These are phyloP conservation scores for Orientallactaga sibirica DNA, from an alignment of 2,797 vertebrate species.

Conservation along the genomic window DNA sequence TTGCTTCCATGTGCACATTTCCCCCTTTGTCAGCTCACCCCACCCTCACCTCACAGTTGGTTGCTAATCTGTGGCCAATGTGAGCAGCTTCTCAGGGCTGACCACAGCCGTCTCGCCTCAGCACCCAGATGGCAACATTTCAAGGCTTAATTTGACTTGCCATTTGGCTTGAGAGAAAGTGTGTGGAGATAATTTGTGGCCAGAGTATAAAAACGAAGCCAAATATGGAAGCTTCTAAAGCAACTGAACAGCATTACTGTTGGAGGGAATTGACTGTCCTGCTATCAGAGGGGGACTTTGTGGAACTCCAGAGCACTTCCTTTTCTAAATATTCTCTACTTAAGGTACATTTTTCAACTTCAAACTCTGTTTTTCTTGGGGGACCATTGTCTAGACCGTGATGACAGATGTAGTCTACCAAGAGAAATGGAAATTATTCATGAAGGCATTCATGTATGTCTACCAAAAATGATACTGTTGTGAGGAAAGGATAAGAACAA, in stretches of 20 bases:
- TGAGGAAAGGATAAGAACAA: not conserved
- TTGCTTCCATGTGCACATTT: conserved; percentile 41
- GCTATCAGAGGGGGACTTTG: not conserved
- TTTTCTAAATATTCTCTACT: conserved; percentile 50
- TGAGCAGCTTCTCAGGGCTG: not conserved
- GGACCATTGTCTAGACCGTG: not conserved
- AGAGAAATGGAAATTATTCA: conserved; percentile 20
- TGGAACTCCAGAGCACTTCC: not conserved
- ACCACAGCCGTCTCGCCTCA: not conserved
- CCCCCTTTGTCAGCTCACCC: conserved; percentile 14
- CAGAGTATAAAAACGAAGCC: not conserved
- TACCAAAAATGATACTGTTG: not conserved
- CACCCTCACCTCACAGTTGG: not conserved
- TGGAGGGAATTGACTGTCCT: not conserved
- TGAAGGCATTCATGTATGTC: not conserved
- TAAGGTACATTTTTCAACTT: not conserved
- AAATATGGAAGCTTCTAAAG: conserved; percentile 39
- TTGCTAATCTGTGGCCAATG: conserved; percentile 39
- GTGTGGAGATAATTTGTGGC: not conserved
- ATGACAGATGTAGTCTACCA: not conserved
- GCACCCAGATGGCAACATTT: not conserved
- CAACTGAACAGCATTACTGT: not conserved
- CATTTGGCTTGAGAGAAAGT: conserved; percentile 31
- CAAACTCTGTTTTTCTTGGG: not conserved
- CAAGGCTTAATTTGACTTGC: conserved; percentile 32